phyloP scores from a whole-genome alignment of 2,113 vertebrate species.

The Phyllopteryx taeniolatus region DNA sequence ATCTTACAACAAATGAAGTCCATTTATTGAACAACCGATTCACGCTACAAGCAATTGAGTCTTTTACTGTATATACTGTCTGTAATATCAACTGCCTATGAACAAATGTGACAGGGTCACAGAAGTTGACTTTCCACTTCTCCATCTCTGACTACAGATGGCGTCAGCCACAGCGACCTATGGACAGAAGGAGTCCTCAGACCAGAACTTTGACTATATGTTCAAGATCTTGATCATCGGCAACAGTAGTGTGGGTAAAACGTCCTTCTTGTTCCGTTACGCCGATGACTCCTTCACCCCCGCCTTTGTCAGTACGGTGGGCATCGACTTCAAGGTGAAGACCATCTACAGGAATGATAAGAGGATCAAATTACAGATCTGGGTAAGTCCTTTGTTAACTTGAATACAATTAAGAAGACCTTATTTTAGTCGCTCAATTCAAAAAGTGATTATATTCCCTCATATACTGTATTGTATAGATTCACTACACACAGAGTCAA shows the following conservation, averaged over 20 bases:
- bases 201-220: conserved; percentile 99
- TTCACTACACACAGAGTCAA: too few species aligned
- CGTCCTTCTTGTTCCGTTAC: conserved; percentile 94
- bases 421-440: not conserved
- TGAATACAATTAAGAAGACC: not conserved
- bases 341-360: conserved; percentile 98
- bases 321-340: conserved; percentile 99
- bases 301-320: conserved; percentile 94
- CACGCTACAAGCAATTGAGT: too few species aligned
- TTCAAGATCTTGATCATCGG: conserved; percentile 98
- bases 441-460: too few species aligned
- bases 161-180: conserved; percentile 88
- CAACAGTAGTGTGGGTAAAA: conserved; percentile 98
- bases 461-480: too few species aligned
- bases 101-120: not conserved
- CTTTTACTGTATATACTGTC: too few species aligned
- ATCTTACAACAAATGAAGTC: too few species aligned
- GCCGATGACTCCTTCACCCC: conserved; percentile 95
- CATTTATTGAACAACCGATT: too few species aligned
- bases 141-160: conserved; percentile 75
- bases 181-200: conserved; percentile 90
- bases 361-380: conserved; percentile 95
- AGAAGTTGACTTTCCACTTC: not conserved
- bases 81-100: too few species aligned
- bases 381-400: conserved; percentile 77